Conservation (phyloP, 2,113 vertebrate genomes). For the Haemorhous mexicanus region DNA sequence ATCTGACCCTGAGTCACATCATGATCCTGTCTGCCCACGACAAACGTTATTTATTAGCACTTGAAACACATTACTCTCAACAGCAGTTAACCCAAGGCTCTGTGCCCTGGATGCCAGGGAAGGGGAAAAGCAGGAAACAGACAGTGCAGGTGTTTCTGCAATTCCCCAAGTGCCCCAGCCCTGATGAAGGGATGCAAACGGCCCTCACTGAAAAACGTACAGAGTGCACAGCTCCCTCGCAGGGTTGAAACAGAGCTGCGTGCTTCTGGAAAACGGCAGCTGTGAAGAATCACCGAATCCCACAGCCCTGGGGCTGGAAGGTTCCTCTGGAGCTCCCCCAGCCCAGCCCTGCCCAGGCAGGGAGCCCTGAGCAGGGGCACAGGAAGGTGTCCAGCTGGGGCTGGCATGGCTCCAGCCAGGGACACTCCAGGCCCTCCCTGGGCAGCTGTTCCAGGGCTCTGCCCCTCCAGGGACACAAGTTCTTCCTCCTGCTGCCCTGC, state of each 20-base stretch:
- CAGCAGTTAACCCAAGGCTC: background rate
- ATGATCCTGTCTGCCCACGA: background rate
- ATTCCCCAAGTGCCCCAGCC: background rate
- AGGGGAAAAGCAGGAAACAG: background rate
- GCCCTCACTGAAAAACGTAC: accelerated
- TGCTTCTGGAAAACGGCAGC: background rate
- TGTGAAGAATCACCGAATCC: too few relatives aligned
- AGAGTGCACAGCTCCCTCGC: accelerated
- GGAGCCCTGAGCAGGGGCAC: background rate
- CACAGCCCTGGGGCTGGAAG: accelerated
- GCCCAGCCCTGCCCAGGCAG: background rate
- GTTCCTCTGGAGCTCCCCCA: accelerated
- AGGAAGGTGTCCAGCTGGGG: background rate
- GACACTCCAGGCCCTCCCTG: background rate
- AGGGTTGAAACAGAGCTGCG: background rate
- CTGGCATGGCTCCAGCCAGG: background rate
- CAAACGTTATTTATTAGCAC: background rate
- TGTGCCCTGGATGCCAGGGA: background rate
- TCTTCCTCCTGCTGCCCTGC: background rate
- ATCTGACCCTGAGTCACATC: background rate
- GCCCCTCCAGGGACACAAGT: background rate
- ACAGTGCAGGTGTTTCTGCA: background rate
- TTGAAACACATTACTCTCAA: background rate
- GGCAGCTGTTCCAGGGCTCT: background rate
- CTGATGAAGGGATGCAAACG: accelerated